These are phyloP conservation scores for Eudasyphora cyanicolor DNA, from an alignment of 2,888 invertebrate genomes.

Conservation along the genomic window DNA sequence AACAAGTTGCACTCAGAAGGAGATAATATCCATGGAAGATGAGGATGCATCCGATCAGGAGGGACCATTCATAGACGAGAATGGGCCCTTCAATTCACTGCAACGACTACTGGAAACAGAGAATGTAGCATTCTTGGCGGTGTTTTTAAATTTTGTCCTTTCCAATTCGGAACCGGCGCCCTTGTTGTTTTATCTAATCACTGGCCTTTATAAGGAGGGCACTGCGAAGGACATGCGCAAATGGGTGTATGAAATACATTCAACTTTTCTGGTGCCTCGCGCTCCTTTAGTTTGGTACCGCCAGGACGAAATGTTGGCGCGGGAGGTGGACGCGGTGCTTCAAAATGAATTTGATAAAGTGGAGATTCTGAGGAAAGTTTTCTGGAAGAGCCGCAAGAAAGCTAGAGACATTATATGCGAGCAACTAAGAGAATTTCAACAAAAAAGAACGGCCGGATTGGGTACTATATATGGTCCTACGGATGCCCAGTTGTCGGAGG, in stretches of 20 bases:
- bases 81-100: slow-evolving; percentile 93
- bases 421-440: slow-evolving; percentile 83
- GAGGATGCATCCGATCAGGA: slow-evolving; percentile 95
- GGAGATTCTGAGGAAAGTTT: slow-evolving; percentile 92
- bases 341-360: slow-evolving; percentile 93
- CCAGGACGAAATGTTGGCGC: slow-evolving; percentile 88
- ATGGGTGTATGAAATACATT: slow-evolving; percentile 99
- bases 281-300: slow-evolving; percentile 82
- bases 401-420: slow-evolving; percentile 79
- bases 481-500: slow-evolving; percentile 89
- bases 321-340: slow-evolving; percentile 93
- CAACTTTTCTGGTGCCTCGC: slow-evolving; percentile 94
- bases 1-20: slow-evolving; percentile 82
- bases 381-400: slow-evolving; percentile 91
- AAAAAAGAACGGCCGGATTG: slow-evolving; percentile 93
- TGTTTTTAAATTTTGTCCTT: slow-evolving; percentile 94
- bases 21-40: slow-evolving; percentile 97
- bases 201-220: slow-evolving; percentile 93
- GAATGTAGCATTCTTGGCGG: slow-evolving; percentile 90
- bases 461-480: slow-evolving; percentile 94
- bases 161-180: slow-evolving; percentile 90
- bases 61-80: slow-evolving; percentile 88
- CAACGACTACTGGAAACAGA: slow-evolving; percentile 90
- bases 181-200: slow-evolving; percentile 89
- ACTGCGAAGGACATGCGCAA: slow-evolving; percentile 94